Evolutionary conservation across 2,888 invertebrate genomes (phyloP).

Genomic region (Lysandra bellargus): DNA sequence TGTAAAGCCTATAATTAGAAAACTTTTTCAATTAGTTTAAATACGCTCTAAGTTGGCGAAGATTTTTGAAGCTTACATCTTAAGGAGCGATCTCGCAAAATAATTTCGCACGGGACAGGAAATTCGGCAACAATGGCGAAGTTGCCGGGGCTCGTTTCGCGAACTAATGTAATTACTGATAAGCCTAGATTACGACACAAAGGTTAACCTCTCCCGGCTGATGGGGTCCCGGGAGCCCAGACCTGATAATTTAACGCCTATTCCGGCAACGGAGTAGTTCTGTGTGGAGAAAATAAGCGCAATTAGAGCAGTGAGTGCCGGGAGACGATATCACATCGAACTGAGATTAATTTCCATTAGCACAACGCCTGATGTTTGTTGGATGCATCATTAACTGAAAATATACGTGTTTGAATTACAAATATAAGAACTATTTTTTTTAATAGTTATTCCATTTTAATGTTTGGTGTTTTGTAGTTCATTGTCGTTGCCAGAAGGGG

Average conservation of each 20-base stretch:
- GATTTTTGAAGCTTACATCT: constrained; percentile 73
- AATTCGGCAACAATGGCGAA: constrained; percentile 35
- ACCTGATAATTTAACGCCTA: background rate
- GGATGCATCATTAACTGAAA: too few relatives aligned
- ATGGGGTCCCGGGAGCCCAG: background rate
- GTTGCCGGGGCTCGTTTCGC: constrained; percentile 15
- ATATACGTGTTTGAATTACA: too few relatives aligned
- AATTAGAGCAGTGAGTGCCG: background rate
- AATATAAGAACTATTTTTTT: too few relatives aligned
- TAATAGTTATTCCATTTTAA: too few relatives aligned
- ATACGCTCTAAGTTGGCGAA: constrained; percentile 69
- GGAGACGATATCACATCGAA: background rate
- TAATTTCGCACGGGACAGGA: constrained; percentile 41
- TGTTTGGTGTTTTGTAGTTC: too few relatives aligned
- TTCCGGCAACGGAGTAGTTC: background rate
- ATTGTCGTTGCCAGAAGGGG: too few relatives aligned
- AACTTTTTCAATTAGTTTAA: constrained; percentile 80
- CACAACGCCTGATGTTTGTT: background rate
- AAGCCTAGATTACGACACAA: constrained; percentile 26
- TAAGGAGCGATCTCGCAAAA: constrained; percentile 49
- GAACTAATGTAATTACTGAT: constrained; percentile 31
- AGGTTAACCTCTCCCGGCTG: constrained; percentile 19
- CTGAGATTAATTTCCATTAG: background rate
- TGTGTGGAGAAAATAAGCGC: background rate
- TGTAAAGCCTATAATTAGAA: constrained; percentile 79